Base-by-base conservation (phyloP, 2,113 vertebrate species). In the Hippocampus zosterae region DNA sequence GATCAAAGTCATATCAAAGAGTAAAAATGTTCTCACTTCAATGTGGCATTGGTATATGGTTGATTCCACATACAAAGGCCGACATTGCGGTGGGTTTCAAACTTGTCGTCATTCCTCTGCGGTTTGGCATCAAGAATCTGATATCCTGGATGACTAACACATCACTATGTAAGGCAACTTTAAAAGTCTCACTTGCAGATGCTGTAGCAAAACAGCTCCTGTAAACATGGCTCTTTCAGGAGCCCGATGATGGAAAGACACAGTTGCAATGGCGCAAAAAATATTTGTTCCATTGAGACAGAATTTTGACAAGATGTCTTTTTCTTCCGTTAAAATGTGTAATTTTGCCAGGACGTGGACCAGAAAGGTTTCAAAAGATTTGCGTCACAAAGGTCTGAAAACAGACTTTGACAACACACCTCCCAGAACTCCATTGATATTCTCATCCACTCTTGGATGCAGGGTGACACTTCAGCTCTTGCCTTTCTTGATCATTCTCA, bases 51-150 rank as follows among this genome's bases (percentile, higher is more conserved):
- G 33, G 37, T 63, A 23, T 52, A 59, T 48, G 60, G 65, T 68
- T 67, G 25, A 67, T 65, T 68, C 55, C 64, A 69, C 65, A 57
- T 52, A 13, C 63, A 74, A 72, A 57, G 10, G 16, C 69, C 66
- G 13, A 71, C 48, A 63, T 71, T 2, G 71, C 18, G 50, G 53
- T 11, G 66, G 41, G 66, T 68, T 77, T 65, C 71, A 77, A 48
- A 83, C 62, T 76, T 77, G 72, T 69, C 62, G 75, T 81, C 74
- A 76, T 80, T 86, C 73, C 71, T 67, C 75, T 61, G 66, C 70
- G 41, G 86, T 85, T 91, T 91, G 90, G 91, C 90, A 92, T 88
- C 61, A 84, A 74, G 78, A 61, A 76, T 40, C 75, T 29, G 56
- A 72, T 79, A 67, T 81, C 65, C 61, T 46, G 65, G 64, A 79